Base-by-base conservation (phyloP, 2,113 vertebrate species). In the Microtus richardsoni region DNA sequence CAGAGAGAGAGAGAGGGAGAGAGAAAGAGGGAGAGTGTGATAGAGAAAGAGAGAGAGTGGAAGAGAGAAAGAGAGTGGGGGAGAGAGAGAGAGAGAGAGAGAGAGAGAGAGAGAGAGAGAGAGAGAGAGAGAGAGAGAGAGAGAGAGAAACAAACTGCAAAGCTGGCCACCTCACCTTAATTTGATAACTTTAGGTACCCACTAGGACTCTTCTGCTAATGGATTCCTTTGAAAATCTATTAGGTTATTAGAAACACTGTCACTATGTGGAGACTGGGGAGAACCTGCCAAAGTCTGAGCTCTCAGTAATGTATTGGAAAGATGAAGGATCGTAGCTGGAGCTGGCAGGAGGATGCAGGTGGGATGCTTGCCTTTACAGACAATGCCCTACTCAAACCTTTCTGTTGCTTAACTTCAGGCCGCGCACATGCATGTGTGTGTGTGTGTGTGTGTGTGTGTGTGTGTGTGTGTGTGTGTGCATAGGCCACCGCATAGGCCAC, bases 111-210 rank as follows among this genome's bases (percentile, higher is more conserved):
- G 54, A 58, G 54, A 21, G 17, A 21, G 54, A 21, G 17, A 17
- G 54, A 54, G 54, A 54, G 54, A n/a, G n/a, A n/a, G 12, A 52
- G 3, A 52, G 49, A 52, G 2, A 54, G 52, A 54, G 4, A 54
- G 60, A 41, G 28, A 60, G 58, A 83, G 2, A 58, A 0, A 58
- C 0, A 62, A 88, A 4, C 39, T 47, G 44, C 75, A 39, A 70
- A 41, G 66, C 58, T 91, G 89, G 84, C 75, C 75, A 54, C 36
- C 84, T 94, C 79, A 91, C 64, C 66, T 94, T 91, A 77, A 44
- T 68, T 70, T 86, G 64, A 66, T 84, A 93, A 90, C 49, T 66
- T 91, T 89, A 49, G 68, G 73, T 78, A 41, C 66, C 75, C 36
- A 73, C 30, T 77, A 74, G 39, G 36, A 7, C 70, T 93, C 80